Evolutionary conservation across 2,113 vertebrate species (phyloP), one percentile per base, ranked within the genome.

Genomic region (Candoia aspera): DNA sequence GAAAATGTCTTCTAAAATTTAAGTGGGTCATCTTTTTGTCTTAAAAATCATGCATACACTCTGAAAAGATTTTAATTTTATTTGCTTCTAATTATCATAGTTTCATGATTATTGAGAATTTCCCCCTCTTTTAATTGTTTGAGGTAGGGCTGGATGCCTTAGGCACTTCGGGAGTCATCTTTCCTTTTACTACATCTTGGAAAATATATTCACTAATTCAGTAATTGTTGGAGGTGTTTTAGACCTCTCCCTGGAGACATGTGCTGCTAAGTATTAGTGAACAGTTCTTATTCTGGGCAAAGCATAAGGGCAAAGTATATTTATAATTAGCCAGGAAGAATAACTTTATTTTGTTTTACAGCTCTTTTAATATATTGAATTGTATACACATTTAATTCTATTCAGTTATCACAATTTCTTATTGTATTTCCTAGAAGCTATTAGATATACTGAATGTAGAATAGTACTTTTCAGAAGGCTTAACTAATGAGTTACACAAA

Each of bases 121-220:
- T 64, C 92, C 17, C 89, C 54, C 15, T 19, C 93, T 95, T 93
- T 1, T 91, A 84, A 91, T 90, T 88, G 96, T 95, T 95, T 92
- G 91, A 96, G 95, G 79, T 58, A 68, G 29, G 42, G 13, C 90
- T 93, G 26, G 93, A 95, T 92, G 90, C 90, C 0, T 8, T 91
- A 84, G 93, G 85, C n/a, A n/a, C 54, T 97, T n/a, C 90, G 90
- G 84, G 87, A 93, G 91, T 55, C 49, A 49, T 37, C 85, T 95
- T 95, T 91, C 89, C 37, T 95, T 92, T 87, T 57, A 91, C 62
- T 92, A 68, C 92, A 92, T 92, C 0, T 19, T 94, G 86, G 94
- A 96, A 96, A 95, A 96, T 86, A 91, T 95, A 93, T 94, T 24
- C 90, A 93, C 89, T 94, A 94, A 89, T 54, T 87, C 83, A 92